Base-by-base conservation (phyloP, 2,888 invertebrate species). In the Cancer borealis region DNA sequence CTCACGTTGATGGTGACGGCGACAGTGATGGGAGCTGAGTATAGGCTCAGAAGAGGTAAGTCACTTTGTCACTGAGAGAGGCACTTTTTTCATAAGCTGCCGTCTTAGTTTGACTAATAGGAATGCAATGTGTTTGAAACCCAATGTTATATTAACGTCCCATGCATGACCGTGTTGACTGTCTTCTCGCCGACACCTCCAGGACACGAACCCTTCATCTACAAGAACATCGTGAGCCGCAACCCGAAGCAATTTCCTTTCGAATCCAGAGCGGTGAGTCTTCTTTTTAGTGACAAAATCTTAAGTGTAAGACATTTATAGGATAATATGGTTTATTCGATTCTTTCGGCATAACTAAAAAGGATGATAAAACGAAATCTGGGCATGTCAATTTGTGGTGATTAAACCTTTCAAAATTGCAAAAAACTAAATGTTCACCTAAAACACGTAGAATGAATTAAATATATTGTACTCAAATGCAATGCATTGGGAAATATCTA, bases 161-260 rank as follows among this genome's bases (percentile, higher is more conserved):
- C n/a, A 21, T 12, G 21, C 1, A 12, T 14, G 30, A 21, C 14
- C 47, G 4, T 88, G 8, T 45, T 39, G 10, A 12, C 21, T 26
- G 26, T 47, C n/a, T 26, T 47, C 49, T 30, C 89, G 10, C 89
- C n/a, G 8, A 39, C 89, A 73, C 39, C 39, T 1, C 12, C 84
- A 84, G 84, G 84, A 84, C 39, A 84, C n/a, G 47, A 49, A 89
- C 89, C 54, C 30, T 89, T 46, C 26, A 54, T 60, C 39, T 49
- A 60, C 45, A 45, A 91, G 45, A 91, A 39, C 54, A 39, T 91
- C 12, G 60, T n/a, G 45, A 91, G 39, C 26, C 12, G 26, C 26
- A 47, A 49, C 26, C 46, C 47, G 26, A 47, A 89, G 26, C 12
- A 45, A 12, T 91, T 66, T 26, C 26, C 49, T 26, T 49, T 47